phyloP scores from a whole-genome alignment of 2,888 invertebrate genomes.

The Drosophila conformis region DNA sequence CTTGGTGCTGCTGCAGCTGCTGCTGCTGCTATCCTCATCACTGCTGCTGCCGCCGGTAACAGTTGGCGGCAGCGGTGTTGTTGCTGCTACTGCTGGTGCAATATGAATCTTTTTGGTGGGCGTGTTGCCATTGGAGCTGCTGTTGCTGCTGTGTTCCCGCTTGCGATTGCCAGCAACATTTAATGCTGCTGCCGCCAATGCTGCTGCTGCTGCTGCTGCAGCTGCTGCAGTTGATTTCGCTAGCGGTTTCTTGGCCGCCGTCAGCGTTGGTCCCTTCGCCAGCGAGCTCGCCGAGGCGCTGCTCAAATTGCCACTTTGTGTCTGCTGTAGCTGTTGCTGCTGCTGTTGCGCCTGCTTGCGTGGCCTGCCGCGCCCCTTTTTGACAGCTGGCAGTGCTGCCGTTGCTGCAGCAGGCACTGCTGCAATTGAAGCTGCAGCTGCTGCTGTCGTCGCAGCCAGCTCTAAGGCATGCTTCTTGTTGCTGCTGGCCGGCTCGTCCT shows the following conservation, averaged over 20 bases:
- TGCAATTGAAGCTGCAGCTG: conserved; percentile 12
- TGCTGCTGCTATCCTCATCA: conserved; percentile 62
- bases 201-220: conserved; percentile 44
- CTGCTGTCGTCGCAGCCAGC: conserved; percentile 21
- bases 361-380: conserved; percentile 85
- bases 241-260: conserved; percentile 81
- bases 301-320: conserved; percentile 72
- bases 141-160: conserved; percentile 78
- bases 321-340: conserved; percentile 48
- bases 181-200: conserved; percentile 73
- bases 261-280: conserved; percentile 82
- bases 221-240: conserved; percentile 42
- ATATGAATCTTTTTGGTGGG: conserved; percentile 75
- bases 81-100: conserved; percentile 61
- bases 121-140: conserved; percentile 66
- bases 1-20: conserved; percentile 44
- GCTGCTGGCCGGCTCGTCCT: conserved; percentile 70
- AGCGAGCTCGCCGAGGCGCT: conserved; percentile 77
- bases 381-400: conserved; percentile 59
- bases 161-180: conserved; percentile 75
- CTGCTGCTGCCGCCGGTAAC: conserved; percentile 55
- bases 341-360: conserved; percentile 81
- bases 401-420: conserved; percentile 44
- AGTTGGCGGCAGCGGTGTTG: conserved; percentile 9
- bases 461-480: conserved; percentile 53